Conservation (phyloP, 2,888 invertebrate genomes). For the Calliopum simillimum region DNA sequence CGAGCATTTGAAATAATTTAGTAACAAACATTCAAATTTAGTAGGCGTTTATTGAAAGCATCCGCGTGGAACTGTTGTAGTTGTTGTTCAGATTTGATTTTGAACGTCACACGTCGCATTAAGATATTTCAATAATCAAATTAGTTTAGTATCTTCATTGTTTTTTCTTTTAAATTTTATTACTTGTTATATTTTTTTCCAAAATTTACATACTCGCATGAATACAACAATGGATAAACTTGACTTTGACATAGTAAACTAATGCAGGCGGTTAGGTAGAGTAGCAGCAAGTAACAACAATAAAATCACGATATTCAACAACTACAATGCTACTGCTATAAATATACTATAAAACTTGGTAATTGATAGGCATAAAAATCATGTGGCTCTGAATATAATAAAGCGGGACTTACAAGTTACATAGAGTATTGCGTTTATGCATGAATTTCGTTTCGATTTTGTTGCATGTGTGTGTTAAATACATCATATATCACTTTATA, state of each 20-base stretch:
- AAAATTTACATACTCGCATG: conserved; percentile 20
- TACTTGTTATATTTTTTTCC: conserved; percentile 1
- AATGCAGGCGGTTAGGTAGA: not conserved
- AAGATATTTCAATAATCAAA: too few relatives aligned
- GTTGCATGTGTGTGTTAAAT: too few relatives aligned
- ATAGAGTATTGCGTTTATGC: too few relatives aligned
- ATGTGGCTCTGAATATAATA: too few relatives aligned
- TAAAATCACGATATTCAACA: not conserved
- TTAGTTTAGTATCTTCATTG: too few relatives aligned
- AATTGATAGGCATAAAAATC: too few relatives aligned
- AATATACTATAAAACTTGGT: too few relatives aligned
- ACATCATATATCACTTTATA: too few relatives aligned
- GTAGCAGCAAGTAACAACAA: not conserved
- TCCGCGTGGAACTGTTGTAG: not conserved
- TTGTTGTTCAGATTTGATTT: not conserved
- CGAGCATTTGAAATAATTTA: too few relatives aligned
- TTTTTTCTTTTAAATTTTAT: not conserved
- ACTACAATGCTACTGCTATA: not conserved
- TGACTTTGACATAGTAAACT: conserved; percentile 51
- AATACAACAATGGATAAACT: conserved; percentile 44
- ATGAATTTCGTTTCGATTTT: too few relatives aligned
- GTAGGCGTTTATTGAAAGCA: conserved; percentile 1
- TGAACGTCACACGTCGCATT: too few relatives aligned
- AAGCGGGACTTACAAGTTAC: too few relatives aligned
- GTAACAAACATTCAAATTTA: not conserved